Evolutionary conservation across 92 coral and sea anemone species (phyloP), one percentile per base, ranked within the genome.

Genomic region (Paramuricea clavata): DNA sequence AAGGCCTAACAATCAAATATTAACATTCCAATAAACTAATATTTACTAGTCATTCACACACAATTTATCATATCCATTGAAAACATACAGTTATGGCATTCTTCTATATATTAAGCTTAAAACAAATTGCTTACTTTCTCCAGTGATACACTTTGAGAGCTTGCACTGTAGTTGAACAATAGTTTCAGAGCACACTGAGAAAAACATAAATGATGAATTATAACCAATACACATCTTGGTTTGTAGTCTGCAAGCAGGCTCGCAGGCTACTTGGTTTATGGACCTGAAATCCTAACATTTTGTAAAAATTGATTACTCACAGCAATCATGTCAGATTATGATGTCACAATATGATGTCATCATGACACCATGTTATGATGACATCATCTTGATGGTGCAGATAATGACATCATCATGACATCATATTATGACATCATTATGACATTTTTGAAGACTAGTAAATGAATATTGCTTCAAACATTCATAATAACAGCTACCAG

Each of bases 101-200:
- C 39, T 0, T 30, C 19, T 12, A 39, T 57, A 6, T 21, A 1
- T 26, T 27, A 26, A 39, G 12, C 7, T 9, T 22, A 13, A 52
- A 35, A 31, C 1, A 7, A 17, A 54, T 11, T 19, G 10, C 67
- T 90, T 70, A 94, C 98, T 85, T 81, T 86, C 36, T 81, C 52
- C 47, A 95, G 61, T 43, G 94, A 85, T 75, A 76, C 64, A 41
- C 95, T 92, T 65, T 88, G 86, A 16, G 98, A 95, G 59, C 74
- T 68, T 60, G 94, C 74, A 12, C 71, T 42, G 78, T 81, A 95
- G 90, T 95, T 95, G 88, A 94, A 94, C 7, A 95, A 85, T 98
- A 95, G 94, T 92, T 95, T 95, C 6, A 95, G 30, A 41, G 98
- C 98, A 91, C 77, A 91, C 98, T 95, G 88, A 52, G 62, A 72